Evolutionary conservation across 1,140 invertebrate species (phyloP), one percentile per base, ranked within the genome.

Genomic region (Megalonaias nervosa): DNA sequence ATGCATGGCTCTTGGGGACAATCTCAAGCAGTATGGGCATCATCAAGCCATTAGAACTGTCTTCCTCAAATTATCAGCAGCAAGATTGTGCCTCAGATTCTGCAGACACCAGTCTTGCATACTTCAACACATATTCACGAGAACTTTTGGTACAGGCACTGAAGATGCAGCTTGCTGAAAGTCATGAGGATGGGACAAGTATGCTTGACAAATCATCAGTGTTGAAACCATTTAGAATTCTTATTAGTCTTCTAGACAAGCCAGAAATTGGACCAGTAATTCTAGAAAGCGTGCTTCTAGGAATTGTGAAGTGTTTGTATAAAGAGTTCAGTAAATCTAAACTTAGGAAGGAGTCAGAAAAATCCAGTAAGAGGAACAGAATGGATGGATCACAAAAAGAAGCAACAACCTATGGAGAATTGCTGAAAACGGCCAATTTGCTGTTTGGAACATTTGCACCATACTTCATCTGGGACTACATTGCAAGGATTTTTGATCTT

Each of bases 231-330:
- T 98, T 97, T 88, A 93, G 95, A 80, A 94, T 98, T 69, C 91
- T 98, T 74, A 94, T 97, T 13, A 97, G 96, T 59, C 91, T 98
- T 56, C 91, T 98, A 31, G 97, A 98, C 88, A 96, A 97, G 89
- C 94, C 95, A 60, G 96, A 98, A 90, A 96, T 98, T 73, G 96
- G 96, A 16, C 94, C 94, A 66, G 93, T 94, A 15, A 96, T 98
- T 81, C 89, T 98, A 68, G 96, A 97, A 86, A 94, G 95, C 89
- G 95, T 97, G 75, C 92, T 98, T 13, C 93, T 95, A 77, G 95
- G 97, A 88, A 94, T 98, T 69, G 96, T 98, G 89, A 93, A 96
- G 92, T 94, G 90, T 79, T 70, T 90, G 23, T 88, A 89, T 65
- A 75, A 75, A 61, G 89, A 90, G 69, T 90, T 85, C 81, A 74